Percentiles rank a stretch among this genome's conserved stretches.
These are phyloP conservation scores for Chironomus tentans DNA, from an alignment of 2,888 invertebrate genomes.

Conservation along the genomic window DNA sequence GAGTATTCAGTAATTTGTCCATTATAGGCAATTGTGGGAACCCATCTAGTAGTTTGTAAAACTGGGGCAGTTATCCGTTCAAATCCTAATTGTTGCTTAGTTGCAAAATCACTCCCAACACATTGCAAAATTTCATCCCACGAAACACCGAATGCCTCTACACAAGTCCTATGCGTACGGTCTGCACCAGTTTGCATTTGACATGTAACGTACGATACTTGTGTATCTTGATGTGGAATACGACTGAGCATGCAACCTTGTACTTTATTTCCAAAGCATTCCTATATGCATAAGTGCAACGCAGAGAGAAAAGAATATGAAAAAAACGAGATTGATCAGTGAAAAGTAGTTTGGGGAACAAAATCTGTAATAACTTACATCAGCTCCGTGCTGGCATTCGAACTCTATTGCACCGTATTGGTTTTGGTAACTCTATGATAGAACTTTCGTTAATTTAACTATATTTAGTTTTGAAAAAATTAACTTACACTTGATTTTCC, in stretches of 20 bases:
- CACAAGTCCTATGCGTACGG: slow-evolving; percentile 39
- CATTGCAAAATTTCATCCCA: slow-evolving; percentile 40
- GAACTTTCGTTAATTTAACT: not conserved
- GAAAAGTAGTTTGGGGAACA: too few relatives aligned
- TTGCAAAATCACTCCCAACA: slow-evolving; percentile 40
- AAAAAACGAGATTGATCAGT: not conserved
- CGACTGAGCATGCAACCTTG: slow-evolving; percentile 50
- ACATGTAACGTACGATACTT: slow-evolving; percentile 46
- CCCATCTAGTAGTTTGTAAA: slow-evolving; percentile 34
- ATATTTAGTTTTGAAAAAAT: not conserved
- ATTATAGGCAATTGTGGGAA: slow-evolving; percentile 47
- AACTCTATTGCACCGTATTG: slow-evolving; percentile 37
- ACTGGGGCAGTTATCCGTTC: slow-evolving; percentile 40
- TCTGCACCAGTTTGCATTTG: slow-evolving; percentile 42
- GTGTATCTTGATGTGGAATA: slow-evolving; percentile 35
- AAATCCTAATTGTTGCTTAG: slow-evolving; percentile 43
- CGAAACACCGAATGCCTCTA: slow-evolving; percentile 37
- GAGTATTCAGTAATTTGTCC: slow-evolving; percentile 37
- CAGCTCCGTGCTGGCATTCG: slow-evolving; percentile 54
- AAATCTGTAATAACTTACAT: slow-evolving; percentile 24
- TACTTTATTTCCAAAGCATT: slow-evolving; percentile 53
- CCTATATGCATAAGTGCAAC: slow-evolving; percentile 32
- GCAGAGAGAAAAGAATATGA: too few relatives aligned
- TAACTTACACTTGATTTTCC: slow-evolving; percentile 53
- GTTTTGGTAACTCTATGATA: not conserved